phyloP scores from a whole-genome alignment of 2,113 vertebrate species.

The Mohoua ochrocephala region DNA sequence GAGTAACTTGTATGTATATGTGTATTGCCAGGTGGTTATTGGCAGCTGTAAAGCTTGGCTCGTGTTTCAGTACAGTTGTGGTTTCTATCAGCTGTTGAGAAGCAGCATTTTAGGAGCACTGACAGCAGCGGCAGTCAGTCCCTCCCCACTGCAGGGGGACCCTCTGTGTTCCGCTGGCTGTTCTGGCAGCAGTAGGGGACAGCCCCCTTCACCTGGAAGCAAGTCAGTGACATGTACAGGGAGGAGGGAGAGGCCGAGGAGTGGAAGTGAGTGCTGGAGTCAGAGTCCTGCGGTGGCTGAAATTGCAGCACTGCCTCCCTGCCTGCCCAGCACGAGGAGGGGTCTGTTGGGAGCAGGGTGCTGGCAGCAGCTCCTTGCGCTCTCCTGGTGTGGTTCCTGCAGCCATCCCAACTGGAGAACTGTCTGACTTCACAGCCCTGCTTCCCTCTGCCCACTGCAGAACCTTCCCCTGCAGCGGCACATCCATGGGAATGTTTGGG shows the following conservation, averaged over 20 bases:
- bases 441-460: neutral
- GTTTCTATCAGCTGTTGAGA: neutral
- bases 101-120: neutral
- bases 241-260: neutral
- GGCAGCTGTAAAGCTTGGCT: neutral
- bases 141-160: neutral
- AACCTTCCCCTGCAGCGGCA: rapidly evolving
- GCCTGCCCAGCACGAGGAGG: rapidly evolving
- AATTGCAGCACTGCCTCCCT: rapidly evolving
- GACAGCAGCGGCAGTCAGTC: neutral
- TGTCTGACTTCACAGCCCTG: rapidly evolving
- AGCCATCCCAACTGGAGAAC: neutral
- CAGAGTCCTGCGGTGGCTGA: neutral
- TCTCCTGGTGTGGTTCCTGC: rapidly evolving
- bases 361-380: neutral
- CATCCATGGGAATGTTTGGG: rapidly evolving
- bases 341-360: neutral
- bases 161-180: rapidly evolving
- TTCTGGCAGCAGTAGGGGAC: neutral
- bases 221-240: rapidly evolving
- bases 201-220: rapidly evolving
- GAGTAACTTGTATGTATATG: neutral
- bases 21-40: neutral
- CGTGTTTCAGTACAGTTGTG: neutral
- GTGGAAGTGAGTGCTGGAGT: neutral